Percentiles rank a stretch among this genome's conserved stretches.
Conservation (phyloP, 1,140 invertebrate genomes). For the Formica exsecta region DNA sequence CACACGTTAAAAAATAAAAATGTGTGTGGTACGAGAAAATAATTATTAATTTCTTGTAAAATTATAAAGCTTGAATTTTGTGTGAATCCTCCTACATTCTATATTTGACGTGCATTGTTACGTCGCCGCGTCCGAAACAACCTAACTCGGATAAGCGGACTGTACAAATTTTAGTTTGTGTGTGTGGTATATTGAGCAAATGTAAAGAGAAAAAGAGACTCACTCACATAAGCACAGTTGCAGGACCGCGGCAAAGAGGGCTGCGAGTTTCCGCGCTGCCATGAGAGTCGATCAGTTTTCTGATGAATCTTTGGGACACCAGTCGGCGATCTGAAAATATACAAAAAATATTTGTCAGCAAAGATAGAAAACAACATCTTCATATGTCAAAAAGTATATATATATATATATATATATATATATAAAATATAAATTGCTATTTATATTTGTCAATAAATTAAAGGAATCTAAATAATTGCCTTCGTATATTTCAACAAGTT, state of each 20-base stretch:
- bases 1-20: not conserved
- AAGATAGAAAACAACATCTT: not conserved
- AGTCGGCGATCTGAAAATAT: conserved; percentile 71
- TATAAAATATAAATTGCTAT: not conserved
- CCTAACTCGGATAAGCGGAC: conserved; percentile 12
- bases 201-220: conserved; percentile 7
- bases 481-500: not conserved
- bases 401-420: too few relatives aligned
- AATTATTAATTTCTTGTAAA: conserved; percentile 7
- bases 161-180: not conserved
- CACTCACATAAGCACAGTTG: conserved; percentile 85
- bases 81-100: not conserved
- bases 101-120: not conserved
- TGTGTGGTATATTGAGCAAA: too few relatives aligned
- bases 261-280: conserved; percentile 84
- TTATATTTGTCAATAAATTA: not conserved
- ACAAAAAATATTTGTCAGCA: not conserved
- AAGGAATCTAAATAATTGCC: not conserved
- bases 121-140: not conserved
- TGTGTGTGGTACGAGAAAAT: not conserved
- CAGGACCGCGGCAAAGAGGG: conserved; percentile 80
- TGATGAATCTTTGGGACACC: conserved; percentile 74
- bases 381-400: too few relatives aligned
- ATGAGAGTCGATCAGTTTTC: conserved; percentile 79
- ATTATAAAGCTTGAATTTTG: not conserved